phyloP scores from a whole-genome alignment of 2,797 vertebrate genomes.

The Parauchenoglanis ngamensis region DNA sequence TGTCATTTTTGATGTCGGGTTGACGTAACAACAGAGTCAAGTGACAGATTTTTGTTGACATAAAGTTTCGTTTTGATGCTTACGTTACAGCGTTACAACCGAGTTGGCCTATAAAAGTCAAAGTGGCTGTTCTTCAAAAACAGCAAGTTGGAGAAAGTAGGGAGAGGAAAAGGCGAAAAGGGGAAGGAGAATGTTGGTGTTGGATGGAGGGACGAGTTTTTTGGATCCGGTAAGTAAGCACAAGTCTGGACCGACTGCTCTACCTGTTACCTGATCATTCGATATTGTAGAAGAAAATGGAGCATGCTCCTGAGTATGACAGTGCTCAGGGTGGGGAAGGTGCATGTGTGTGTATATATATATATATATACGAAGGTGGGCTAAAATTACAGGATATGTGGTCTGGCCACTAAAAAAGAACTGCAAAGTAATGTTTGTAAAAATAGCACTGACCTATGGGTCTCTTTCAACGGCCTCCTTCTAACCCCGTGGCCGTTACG shows the following conservation, averaged over 20 bases:
- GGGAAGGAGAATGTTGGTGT: conserved; percentile 68
- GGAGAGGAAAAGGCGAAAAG: conserved; percentile 24
- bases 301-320: conserved; percentile 36
- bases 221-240: conserved; percentile 12
- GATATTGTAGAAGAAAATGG: conserved; percentile 30
- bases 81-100: conserved; percentile 4
- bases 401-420: conserved; percentile 58
- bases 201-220: conserved; percentile 54
- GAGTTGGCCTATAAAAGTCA: conserved; percentile 16
- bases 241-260: background rate
- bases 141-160: background rate
- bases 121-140: conserved; percentile 29
- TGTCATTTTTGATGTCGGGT: background rate
- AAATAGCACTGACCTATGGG: conserved; percentile 63
- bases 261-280: conserved; percentile 40
- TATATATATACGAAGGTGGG: conserved; percentile 32
- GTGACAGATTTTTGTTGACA: conserved; percentile 9
- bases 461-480: conserved; percentile 57
- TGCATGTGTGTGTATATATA: conserved; percentile 7
- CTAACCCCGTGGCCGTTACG: conserved; percentile 55
- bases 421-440: conserved; percentile 63
- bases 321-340: conserved; percentile 29
- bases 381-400: conserved; percentile 61
- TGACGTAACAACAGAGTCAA: background rate
- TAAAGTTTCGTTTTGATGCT: background rate